Conservation (phyloP, 2,888 invertebrate species). For the Capitulum mitella region DNA sequence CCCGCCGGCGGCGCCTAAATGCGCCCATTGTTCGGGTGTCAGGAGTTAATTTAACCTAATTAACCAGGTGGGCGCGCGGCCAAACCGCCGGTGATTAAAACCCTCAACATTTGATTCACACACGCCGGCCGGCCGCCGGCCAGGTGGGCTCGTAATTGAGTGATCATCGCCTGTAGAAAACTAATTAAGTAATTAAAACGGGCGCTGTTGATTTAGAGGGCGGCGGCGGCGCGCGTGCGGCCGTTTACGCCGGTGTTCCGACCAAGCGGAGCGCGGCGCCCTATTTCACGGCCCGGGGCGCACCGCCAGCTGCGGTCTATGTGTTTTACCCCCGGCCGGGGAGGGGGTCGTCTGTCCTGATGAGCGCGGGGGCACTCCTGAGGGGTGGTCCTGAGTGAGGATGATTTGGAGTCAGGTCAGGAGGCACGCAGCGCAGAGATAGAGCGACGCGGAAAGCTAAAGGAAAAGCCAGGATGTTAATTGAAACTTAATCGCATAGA, state of each 20-base stretch:
- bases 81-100: constrained; percentile 1
- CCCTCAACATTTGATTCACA: constrained; percentile 10
- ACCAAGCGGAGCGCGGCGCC: neutral
- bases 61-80: constrained; percentile 6
- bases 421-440: too few species aligned
- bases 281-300: neutral
- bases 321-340: neutral
- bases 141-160: constrained; percentile 22
- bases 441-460: too few species aligned
- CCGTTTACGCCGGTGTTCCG: neutral
- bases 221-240: neutral
- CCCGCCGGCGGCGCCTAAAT: neutral
- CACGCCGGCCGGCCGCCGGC: neutral
- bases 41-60: constrained; percentile 22
- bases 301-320: neutral
- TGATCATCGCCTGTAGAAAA: constrained; percentile 21
- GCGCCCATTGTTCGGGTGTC: constrained; percentile 1
- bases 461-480: too few species aligned
- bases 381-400: too few species aligned
- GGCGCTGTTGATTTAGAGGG: neutral
- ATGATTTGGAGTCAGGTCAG: too few species aligned
- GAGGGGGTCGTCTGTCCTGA: too few species aligned
- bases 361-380: too few species aligned
- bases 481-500: too few species aligned
- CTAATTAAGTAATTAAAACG: constrained; percentile 24